Conservation (phyloP, 1,140 invertebrate species). For the Trichogramma pretiosum region DNA sequence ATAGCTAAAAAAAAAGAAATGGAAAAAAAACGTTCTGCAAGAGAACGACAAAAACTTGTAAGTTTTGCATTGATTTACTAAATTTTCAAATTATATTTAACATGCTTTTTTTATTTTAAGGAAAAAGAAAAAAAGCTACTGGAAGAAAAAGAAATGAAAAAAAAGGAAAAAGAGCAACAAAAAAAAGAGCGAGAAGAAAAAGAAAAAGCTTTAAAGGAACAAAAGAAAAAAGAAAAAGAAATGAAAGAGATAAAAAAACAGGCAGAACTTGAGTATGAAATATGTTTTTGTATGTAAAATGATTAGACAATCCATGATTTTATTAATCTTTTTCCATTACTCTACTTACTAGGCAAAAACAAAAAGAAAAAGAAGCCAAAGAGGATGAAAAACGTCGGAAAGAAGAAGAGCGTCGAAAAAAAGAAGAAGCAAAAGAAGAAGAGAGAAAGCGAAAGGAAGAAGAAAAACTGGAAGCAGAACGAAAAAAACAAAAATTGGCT, state of each 20-base stretch:
- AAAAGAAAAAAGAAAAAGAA: slow-evolving; percentile 42
- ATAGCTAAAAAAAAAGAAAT: slow-evolving; percentile 41
- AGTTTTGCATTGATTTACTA: slow-evolving; percentile 7
- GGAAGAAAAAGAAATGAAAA: slow-evolving; percentile 31
- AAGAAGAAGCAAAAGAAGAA: slow-evolving; percentile 53
- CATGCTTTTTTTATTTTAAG: slow-evolving; percentile 28
- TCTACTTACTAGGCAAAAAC: slow-evolving; percentile 33
- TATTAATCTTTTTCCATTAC: neutral
- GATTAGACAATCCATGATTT: slow-evolving; percentile 3
- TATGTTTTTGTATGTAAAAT: neutral
- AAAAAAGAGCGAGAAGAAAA: slow-evolving; percentile 40
- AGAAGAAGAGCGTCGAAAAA: slow-evolving; percentile 42
- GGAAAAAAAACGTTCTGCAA: slow-evolving; percentile 48
- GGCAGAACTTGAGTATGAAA: slow-evolving; percentile 32
- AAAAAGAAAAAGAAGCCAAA: slow-evolving; percentile 31
- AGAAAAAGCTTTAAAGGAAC: slow-evolving; percentile 39
- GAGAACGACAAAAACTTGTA: slow-evolving; percentile 46
- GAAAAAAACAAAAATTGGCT: slow-evolving; percentile 64
- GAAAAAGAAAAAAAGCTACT: slow-evolving; percentile 47
- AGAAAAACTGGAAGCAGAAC: slow-evolving; percentile 54
- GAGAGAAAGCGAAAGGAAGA: slow-evolving; percentile 50
- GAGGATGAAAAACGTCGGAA: slow-evolving; percentile 36
- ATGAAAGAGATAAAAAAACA: slow-evolving; percentile 45
- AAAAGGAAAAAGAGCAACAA: slow-evolving; percentile 49
- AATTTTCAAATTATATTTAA: slow-evolving; percentile 9